Percentiles rank a stretch among this genome's conserved stretches.
Evolutionary conservation across 2,113 vertebrate genomes (phyloP).

Genomic region (Brienomyrus longianalis): DNA sequence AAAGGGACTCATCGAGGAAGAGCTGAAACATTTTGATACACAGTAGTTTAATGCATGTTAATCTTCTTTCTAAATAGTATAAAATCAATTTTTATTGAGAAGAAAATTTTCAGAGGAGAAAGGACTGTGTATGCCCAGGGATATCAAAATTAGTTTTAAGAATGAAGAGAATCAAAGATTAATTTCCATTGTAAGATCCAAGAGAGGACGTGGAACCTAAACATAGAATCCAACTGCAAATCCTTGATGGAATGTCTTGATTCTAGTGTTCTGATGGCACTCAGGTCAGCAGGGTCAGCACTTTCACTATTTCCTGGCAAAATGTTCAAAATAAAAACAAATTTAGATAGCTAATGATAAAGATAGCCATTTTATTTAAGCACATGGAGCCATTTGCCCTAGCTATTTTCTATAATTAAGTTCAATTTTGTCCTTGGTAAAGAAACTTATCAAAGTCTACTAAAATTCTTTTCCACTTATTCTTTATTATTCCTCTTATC

Average conservation of each 20-base stretch:
- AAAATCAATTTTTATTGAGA: not conserved
- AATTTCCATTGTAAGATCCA: not conserved
- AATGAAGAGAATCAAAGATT: not conserved
- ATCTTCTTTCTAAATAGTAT: not conserved
- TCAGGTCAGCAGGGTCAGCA: not conserved
- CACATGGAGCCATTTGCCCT: not conserved
- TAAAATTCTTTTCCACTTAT: conserved; percentile 12
- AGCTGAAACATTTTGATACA: not conserved
- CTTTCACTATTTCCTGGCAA: not conserved
- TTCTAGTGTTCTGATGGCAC: not conserved
- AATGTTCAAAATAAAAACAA: not conserved
- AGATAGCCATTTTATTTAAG: not conserved
- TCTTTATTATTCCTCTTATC: not conserved
- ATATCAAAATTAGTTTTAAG: not conserved
- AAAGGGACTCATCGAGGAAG: not conserved
- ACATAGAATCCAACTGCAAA: not conserved
- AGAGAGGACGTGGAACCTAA: not conserved
- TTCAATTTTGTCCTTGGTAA: not conserved
- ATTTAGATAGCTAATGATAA: not conserved
- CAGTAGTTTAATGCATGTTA: not conserved
- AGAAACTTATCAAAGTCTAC: not conserved
- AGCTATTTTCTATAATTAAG: conserved; percentile 4
- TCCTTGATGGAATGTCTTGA: not conserved
- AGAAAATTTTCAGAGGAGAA: not conserved
- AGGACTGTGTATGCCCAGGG: not conserved